phyloP scores from a whole-genome alignment of 2,888 invertebrate species.

The Leptinotarsa tumamoca region DNA sequence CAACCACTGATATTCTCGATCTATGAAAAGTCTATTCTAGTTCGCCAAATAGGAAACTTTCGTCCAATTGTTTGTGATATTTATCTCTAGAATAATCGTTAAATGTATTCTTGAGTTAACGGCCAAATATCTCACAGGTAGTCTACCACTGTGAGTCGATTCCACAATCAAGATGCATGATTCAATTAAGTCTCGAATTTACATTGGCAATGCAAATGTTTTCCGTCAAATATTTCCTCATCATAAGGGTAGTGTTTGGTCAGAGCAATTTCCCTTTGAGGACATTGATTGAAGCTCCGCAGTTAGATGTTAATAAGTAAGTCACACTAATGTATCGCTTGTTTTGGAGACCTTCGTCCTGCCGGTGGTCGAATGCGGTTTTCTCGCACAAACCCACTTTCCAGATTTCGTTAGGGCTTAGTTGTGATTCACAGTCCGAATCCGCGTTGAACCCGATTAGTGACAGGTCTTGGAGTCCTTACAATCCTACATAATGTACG shows the following conservation, averaged over 20 bases:
- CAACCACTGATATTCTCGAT: no score
- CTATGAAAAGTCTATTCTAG: no score
- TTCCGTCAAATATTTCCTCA: conserved; percentile 47
- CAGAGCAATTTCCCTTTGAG: conserved; percentile 54
- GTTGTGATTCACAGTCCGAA: conserved; percentile 55
- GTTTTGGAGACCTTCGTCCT: conserved; percentile 45
- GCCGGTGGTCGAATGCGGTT: conserved; percentile 48
- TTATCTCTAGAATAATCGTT: no score
- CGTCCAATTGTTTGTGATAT: no score
- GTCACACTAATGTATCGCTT: conserved; percentile 54
- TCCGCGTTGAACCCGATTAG: conserved; percentile 53
- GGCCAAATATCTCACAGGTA: no score
- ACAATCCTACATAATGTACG: conserved; percentile 51
- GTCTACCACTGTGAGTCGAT: background rate
- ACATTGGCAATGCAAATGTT: conserved; percentile 43
- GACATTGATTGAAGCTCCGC: conserved; percentile 53
- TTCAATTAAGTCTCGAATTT: conserved; percentile 42
- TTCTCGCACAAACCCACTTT: conserved; percentile 41
- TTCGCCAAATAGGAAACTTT: no score
- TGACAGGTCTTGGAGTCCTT: conserved; percentile 50
- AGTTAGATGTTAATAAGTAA: conserved; percentile 55
- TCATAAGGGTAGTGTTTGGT: conserved; percentile 48
- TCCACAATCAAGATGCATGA: conserved; percentile 40
- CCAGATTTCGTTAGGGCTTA: conserved; percentile 51
- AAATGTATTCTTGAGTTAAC: background rate